phyloP scores from a whole-genome alignment of 2,113 vertebrate genomes.

The Rousettus leschenaultii region DNA sequence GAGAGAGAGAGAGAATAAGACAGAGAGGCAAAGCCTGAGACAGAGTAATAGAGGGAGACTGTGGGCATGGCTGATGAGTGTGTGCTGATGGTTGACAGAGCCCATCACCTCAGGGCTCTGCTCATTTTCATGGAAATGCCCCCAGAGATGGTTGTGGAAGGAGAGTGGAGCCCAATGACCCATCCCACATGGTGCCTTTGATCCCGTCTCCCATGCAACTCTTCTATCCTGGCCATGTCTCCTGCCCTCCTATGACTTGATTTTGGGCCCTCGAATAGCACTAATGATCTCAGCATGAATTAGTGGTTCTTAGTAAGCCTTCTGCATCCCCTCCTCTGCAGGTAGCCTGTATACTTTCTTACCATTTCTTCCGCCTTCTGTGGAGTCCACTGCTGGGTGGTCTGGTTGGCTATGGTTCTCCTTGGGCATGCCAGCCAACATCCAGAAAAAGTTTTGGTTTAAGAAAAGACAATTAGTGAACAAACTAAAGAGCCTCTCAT shows the following conservation, averaged over 20 bases:
- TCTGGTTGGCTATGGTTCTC: background rate
- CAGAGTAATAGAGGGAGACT: background rate
- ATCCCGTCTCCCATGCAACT: background rate
- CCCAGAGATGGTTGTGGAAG: background rate
- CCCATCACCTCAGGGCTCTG: background rate
- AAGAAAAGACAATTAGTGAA: slow-evolving; percentile 46
- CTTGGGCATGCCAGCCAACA: background rate
- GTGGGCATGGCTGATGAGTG: background rate
- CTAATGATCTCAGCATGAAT: background rate
- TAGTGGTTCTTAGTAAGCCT: background rate
- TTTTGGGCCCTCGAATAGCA: background rate
- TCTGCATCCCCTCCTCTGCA: background rate
- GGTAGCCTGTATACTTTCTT: background rate
- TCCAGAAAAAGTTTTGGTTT: background rate
- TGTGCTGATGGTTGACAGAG: background rate
- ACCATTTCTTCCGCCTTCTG: background rate
- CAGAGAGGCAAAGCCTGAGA: background rate
- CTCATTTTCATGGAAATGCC: background rate
- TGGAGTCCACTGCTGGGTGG: slow-evolving; percentile 9
- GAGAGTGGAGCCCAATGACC: too few relatives aligned
- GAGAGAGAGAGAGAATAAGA: too few relatives aligned
- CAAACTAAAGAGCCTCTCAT: slow-evolving; percentile 21
- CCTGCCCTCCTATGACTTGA: background rate
- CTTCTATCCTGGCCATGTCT: background rate
- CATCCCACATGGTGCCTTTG: background rate